Evolutionary conservation across 2,797 vertebrate species (phyloP), one percentile per base, ranked within the genome.

Genomic region (Spheniscus humboldti): DNA sequence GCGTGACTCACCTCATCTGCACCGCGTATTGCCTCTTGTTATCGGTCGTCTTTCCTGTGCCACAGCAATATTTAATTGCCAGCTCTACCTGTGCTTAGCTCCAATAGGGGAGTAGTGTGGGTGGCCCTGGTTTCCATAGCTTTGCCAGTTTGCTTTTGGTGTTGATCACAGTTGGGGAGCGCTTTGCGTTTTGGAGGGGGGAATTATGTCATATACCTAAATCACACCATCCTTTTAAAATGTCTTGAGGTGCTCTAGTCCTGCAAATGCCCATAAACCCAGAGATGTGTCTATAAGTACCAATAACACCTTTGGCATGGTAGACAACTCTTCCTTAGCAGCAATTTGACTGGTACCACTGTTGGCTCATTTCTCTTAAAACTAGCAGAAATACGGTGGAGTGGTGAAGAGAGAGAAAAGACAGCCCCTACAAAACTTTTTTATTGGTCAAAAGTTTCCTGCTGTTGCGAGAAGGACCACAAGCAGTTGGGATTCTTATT

Each of bases 341-440:
- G 31, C 25, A 11, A 22, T 50, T 59, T 43, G 33, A 20, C 11
- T 23, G 33, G 15, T 39, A 9, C 47, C 37, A 4, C 27, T 11
- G 1, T 6, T 25, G 25, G 7, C 4, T 63, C 0, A 0, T 59
- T 92, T 48, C 31, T 39, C 22, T 19, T 11, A 7, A 37, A 67
- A 19, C 14, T 12, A 5, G 0, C 2, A 31, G 19, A 6, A 60
- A 31, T 9, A 6, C 0, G 0, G 5, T 3, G 12, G 17, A 48
- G 10, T 0, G 1, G 3, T 7, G 37, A 48, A 13, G 55, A 27
- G 45, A 17, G 20, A 27, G 39, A 43, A 14, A 53, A 74, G 18
- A 7, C 18, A 45, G 4, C 14, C 24, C 33, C 27, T 13, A 1
- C 4, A 18, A 30, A 66, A 55, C 6, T 1, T 28, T 8, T 16